Conservation (phyloP, 2,888 invertebrate species). For the Lingula anatina region DNA sequence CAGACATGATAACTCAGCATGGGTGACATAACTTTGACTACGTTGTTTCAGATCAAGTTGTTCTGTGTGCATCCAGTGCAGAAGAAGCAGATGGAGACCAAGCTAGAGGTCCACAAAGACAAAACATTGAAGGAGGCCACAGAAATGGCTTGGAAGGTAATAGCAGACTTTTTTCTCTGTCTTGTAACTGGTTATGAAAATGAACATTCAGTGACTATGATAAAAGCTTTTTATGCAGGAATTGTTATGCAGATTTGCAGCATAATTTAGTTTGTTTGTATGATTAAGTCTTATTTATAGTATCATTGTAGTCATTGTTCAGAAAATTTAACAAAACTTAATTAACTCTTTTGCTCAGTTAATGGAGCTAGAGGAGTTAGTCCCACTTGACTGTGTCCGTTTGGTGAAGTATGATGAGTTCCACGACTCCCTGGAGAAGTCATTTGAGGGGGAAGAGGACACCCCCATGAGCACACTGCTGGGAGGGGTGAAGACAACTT, state of each 20-base stretch:
- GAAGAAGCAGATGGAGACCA: conserved; percentile 57
- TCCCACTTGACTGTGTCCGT: conserved; percentile 65
- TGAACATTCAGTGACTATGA: too few species aligned
- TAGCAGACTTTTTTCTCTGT: conserved; percentile 3
- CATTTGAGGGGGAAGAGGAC: conserved; percentile 62
- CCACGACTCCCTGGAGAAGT: conserved; percentile 64
- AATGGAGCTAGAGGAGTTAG: conserved; percentile 59
- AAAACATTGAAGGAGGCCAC: conserved; percentile 61
- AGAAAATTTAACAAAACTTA: too few species aligned
- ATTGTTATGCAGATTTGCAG: too few species aligned
- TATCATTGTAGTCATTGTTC: too few species aligned
- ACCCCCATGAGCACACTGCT: conserved; percentile 55
- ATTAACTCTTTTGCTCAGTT: too few species aligned
- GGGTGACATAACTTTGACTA: background rate
- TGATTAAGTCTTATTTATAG: too few species aligned
- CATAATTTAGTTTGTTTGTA: too few species aligned
- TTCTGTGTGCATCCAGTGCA: conserved; percentile 62
- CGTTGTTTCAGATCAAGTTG: conserved; percentile 56
- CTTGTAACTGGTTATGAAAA: too few species aligned
- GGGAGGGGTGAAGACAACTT: conserved; percentile 53
- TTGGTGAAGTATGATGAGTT: conserved; percentile 66
- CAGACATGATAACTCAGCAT: too few species aligned
- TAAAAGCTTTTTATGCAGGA: too few species aligned
- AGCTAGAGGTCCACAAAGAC: conserved; percentile 61
- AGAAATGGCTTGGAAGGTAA: conserved; percentile 58